These are phyloP conservation scores for Serranus cabrilla DNA, from an alignment of 2,797 vertebrate species.

Conservation along the genomic window DNA sequence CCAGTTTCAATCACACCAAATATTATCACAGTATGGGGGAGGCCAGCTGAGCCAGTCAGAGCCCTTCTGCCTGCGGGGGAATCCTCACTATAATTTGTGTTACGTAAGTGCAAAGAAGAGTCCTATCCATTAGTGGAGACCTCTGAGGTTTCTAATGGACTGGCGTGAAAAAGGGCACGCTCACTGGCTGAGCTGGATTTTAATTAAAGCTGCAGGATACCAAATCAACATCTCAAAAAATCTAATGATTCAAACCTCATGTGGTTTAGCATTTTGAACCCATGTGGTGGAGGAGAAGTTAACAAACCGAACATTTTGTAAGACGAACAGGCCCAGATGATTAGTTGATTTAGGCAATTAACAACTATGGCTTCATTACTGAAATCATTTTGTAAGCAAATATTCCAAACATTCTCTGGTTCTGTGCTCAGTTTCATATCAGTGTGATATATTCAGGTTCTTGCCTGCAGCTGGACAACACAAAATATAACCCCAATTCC, in stretches of 20 bases:
- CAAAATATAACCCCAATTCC: too few species aligned
- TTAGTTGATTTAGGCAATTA: too few species aligned
- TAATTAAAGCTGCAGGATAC: background rate
- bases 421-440: too few species aligned
- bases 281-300: background rate
- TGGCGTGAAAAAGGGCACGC: background rate
- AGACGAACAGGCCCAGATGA: background rate
- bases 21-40: slow-evolving; percentile 35
- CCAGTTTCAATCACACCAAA: slow-evolving; percentile 54
- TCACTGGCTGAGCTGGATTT: background rate
- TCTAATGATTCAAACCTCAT: too few species aligned
- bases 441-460: too few species aligned
- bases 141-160: background rate
- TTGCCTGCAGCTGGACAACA: too few species aligned
- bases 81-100: slow-evolving; percentile 46
- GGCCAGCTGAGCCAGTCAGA: slow-evolving; percentile 4
- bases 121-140: background rate
- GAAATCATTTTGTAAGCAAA: too few species aligned
- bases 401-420: too few species aligned
- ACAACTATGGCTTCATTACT: too few species aligned
- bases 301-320: too few species aligned
- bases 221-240: background rate
- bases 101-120: slow-evolving; percentile 35
- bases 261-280: background rate
- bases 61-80: slow-evolving; percentile 19